Conservation (phyloP, 2,113 vertebrate species). For the Perca flavescens region DNA sequence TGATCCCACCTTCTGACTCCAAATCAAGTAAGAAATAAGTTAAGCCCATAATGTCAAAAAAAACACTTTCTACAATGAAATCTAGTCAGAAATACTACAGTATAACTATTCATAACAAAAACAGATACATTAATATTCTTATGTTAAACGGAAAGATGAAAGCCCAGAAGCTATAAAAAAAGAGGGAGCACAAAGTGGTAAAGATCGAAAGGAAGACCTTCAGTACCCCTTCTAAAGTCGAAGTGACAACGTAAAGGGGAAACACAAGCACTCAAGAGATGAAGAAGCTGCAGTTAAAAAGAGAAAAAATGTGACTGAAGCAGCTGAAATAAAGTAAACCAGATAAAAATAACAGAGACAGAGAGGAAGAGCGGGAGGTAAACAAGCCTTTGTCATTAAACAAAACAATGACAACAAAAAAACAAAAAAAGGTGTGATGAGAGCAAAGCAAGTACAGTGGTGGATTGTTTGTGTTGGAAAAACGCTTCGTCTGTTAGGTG, state of each 20-base stretch:
- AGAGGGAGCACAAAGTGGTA: not conserved
- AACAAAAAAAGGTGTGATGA: not conserved
- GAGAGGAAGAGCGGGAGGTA: too few relatives aligned
- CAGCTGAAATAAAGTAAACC: not conserved
- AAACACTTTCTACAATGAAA: not conserved
- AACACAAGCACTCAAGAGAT: not conserved
- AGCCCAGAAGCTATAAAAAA: not conserved
- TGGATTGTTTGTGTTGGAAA: not conserved
- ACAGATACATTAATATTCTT: not conserved
- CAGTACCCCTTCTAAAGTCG: not conserved
- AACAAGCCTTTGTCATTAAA: not conserved
- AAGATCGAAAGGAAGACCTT: not conserved
- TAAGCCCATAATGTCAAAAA: not conserved
- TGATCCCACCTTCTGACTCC: not conserved
- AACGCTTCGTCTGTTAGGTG: too few relatives aligned
- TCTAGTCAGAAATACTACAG: not conserved
- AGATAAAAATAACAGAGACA: not conserved
- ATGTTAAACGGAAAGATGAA: not conserved
- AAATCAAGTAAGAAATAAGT: slow-evolving; percentile 33
- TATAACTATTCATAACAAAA: not conserved
- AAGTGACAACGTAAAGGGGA: not conserved
- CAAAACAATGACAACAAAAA: too few relatives aligned
- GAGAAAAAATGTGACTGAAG: not conserved
- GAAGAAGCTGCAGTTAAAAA: not conserved
- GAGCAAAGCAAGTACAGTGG: not conserved